phyloP scores from a whole-genome alignment of 2,797 vertebrate genomes.

The Ptychadena robeensis region DNA sequence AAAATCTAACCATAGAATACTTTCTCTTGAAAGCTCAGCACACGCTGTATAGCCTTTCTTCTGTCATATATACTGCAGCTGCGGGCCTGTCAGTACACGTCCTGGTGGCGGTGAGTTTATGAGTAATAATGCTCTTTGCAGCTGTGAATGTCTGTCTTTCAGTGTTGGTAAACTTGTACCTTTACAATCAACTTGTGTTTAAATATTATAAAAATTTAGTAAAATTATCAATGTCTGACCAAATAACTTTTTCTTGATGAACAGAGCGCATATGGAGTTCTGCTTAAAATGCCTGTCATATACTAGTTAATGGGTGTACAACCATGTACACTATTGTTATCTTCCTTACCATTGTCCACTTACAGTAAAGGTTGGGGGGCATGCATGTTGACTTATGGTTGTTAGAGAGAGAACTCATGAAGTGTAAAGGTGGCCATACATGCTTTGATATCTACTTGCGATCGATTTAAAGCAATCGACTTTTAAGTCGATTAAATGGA shows the following conservation, averaged over 20 bases:
- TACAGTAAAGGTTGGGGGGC: too few relatives aligned
- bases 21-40: neutral
- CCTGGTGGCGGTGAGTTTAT: conserved; percentile 18
- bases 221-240: neutral
- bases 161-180: neutral
- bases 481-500: too few relatives aligned
- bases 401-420: too few relatives aligned
- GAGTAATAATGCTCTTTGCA: neutral
- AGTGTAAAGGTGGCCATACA: too few relatives aligned
- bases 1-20: neutral
- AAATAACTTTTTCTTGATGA: too few relatives aligned
- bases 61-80: conserved; percentile 2
- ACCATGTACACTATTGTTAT: too few relatives aligned
- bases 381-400: too few relatives aligned
- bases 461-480: too few relatives aligned
- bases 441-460: too few relatives aligned
- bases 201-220: neutral
- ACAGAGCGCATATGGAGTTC: neutral
- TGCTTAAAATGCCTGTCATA: too few relatives aligned
- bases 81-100: conserved; percentile 40
- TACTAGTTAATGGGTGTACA: too few relatives aligned
- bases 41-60: conserved; percentile 19
- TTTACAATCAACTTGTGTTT: neutral
- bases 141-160: neutral
- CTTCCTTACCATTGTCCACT: too few relatives aligned